Conservation (phyloP, 1,140 invertebrate species). For the Ceratitis capitata region DNA sequence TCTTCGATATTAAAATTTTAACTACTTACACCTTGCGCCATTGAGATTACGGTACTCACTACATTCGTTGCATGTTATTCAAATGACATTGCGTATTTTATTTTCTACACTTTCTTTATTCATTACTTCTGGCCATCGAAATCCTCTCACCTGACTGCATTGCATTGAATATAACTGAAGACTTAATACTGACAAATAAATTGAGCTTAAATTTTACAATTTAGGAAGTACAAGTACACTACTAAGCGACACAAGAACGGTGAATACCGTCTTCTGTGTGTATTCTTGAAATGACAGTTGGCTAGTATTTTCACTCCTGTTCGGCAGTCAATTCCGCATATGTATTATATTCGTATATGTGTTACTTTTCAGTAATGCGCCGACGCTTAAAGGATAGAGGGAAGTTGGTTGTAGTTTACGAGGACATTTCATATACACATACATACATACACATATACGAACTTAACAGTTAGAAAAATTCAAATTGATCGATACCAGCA, state of each 20-base stretch:
- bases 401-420: neutral
- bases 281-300: slow-evolving; percentile 16
- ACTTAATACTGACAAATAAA: neutral
- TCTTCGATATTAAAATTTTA: neutral
- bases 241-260: neutral
- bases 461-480: neutral
- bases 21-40: neutral
- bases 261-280: neutral
- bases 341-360: neutral
- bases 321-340: neutral
- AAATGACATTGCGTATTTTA: neutral
- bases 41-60: neutral
- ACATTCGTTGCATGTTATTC: neutral
- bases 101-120: neutral
- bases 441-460: too few species aligned
- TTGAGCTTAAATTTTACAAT: neutral
- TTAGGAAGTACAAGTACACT: neutral
- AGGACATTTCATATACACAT: neutral
- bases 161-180: neutral
- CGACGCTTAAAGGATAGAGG: slow-evolving; percentile 5
- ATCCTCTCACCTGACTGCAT: neutral
- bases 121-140: neutral
- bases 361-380: neutral
- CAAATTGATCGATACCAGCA: neutral
- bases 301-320: slow-evolving; percentile 4